Evolutionary conservation across 2,888 invertebrate species (phyloP), one percentile per base, ranked within the genome.

Genomic region (Drosophila aldrichi): DNA sequence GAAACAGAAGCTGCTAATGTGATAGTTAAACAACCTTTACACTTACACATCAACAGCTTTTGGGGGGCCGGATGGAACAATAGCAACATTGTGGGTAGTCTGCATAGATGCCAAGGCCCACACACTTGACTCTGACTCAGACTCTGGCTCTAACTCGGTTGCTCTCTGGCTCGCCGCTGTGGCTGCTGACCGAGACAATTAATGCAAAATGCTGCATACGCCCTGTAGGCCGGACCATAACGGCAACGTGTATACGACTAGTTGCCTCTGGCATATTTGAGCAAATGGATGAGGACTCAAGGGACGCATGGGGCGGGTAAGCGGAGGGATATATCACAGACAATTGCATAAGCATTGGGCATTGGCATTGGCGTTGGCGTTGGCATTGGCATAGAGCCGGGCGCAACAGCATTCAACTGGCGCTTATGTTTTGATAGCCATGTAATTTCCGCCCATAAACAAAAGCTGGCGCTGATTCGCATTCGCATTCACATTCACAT

Each of bases 381-480:
- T 51, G 70, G 51, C 14, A 4, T 51, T 16, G 51, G 51, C 57
- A 62, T 52, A 1, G 44, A 46, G 48, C 14, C 54, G 9, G 68
- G 29, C 32, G 22, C 38, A 79, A 79, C 70, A 72, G 79, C 70
- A 80, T 73, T 74, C 83, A 81, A 78, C 74, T 75, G 70, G 66
- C 74, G 86, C 80, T 83, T 84, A 84, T 86, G 86, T 85, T 84
- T 85, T 84, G 84, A 84, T 83, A 78, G 78, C 74, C 83, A 76
- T 84, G 84, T 84, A 84, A 84, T 84, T 85, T 84, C 86, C 84
- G 83, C 67, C 80, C 82, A 76, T 85, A 84, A 83, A 83, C 84
- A 84, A 63, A 79, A 51, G 46, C 62, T 41, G 57, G 41, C 25
- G 36, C 64, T 55, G 60, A 46, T 44, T 55, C 18, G 38, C 36